phyloP scores from a whole-genome alignment of 2,797 vertebrate species.

The Cryptoprocta ferox region DNA sequence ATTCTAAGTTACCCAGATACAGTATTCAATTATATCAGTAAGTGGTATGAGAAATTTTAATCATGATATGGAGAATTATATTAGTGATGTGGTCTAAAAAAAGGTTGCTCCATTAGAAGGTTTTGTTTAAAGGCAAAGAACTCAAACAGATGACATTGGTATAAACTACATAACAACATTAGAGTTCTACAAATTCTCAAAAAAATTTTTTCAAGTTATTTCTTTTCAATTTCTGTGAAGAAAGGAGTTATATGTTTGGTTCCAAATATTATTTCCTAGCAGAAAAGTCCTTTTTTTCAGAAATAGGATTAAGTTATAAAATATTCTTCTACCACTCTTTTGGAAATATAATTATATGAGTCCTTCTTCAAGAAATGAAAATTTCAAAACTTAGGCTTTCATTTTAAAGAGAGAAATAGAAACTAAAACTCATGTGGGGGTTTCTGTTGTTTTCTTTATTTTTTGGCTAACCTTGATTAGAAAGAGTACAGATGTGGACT shows the following conservation, averaged over 20 bases:
- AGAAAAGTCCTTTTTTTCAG: neutral
- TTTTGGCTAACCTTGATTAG: neutral
- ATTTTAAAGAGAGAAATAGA: neutral
- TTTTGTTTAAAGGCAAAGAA: neutral
- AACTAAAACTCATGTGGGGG: neutral
- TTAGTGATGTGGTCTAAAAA: neutral
- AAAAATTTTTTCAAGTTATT: neutral
- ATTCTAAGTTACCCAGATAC: neutral
- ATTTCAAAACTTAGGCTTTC: neutral
- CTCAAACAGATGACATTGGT: neutral
- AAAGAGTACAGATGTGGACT: neutral
- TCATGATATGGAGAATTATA: neutral
- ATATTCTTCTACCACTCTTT: neutral
- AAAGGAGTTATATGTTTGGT: neutral
- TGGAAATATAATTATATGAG: neutral
- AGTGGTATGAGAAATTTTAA: neutral
- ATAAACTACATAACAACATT: neutral
- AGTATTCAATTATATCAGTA: neutral
- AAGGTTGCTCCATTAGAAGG: neutral
- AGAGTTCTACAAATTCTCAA: neutral
- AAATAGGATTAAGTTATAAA: neutral
- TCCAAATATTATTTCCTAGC: constrained; percentile 11
- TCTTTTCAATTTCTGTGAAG: constrained; percentile 12
- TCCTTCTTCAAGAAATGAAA: neutral
- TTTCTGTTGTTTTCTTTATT: neutral